phyloP scores from a whole-genome alignment of 1,140 invertebrate species.

The Reticulitermes speratus region DNA sequence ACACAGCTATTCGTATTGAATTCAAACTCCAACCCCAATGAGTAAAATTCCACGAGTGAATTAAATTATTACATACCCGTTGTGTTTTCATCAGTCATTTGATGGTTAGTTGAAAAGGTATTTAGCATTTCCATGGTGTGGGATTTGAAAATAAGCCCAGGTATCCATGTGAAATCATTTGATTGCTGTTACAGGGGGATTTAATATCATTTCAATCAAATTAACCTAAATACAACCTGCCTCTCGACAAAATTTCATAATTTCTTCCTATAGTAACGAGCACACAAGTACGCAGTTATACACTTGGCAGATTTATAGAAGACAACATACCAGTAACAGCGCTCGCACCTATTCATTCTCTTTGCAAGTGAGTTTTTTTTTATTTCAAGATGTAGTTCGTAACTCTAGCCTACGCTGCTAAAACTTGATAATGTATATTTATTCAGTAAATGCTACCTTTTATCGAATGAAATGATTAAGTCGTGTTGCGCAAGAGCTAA shows the following conservation, averaged over 20 bases:
- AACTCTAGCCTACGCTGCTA: too few relatives aligned
- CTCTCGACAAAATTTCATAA: neutral
- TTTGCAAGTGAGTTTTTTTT: too few relatives aligned
- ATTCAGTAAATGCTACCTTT: too few relatives aligned
- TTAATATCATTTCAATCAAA: neutral
- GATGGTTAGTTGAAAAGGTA: neutral
- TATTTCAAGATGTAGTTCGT: too few relatives aligned
- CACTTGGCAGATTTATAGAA: too few relatives aligned
- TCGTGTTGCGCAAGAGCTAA: too few relatives aligned
- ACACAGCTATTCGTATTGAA: neutral
- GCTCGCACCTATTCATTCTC: too few relatives aligned
- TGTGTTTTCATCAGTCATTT: conserved; percentile 4
- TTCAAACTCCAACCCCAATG: neutral
- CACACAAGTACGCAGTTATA: neutral
- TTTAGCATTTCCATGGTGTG: neutral
- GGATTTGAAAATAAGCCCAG: conserved; percentile 15
- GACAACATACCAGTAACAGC: too few relatives aligned
- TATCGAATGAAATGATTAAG: too few relatives aligned
- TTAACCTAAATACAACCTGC: neutral
- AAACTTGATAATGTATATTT: too few relatives aligned
- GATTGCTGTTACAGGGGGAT: neutral
- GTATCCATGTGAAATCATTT: conserved; percentile 14
- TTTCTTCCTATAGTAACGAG: neutral
- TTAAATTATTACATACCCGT: conserved; percentile 19
- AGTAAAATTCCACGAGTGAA: conserved; percentile 8